Percentiles rank a stretch among this genome's conserved stretches.
Conservation (phyloP, 1,140 invertebrate genomes). For the Drosophila seguyi region DNA sequence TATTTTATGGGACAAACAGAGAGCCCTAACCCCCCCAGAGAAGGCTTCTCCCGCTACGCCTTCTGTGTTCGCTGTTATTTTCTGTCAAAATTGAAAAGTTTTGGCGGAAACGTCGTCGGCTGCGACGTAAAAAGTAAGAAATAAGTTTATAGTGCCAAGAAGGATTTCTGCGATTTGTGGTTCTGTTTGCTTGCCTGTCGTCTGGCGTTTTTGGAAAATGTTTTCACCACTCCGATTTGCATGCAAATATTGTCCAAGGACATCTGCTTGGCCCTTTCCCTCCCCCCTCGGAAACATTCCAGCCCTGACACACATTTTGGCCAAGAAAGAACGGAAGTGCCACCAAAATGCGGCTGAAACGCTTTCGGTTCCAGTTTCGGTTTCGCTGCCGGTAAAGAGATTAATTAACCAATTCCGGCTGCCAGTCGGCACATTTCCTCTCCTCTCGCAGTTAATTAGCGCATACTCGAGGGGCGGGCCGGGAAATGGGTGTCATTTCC, state of each 20-base stretch:
- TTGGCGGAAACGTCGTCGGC: slow-evolving; percentile 11
- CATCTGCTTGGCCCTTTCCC: neutral
- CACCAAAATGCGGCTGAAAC: slow-evolving; percentile 59
- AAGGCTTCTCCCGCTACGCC: neutral
- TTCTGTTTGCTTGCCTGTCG: slow-evolving; percentile 39
- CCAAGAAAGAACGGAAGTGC: slow-evolving; percentile 56
- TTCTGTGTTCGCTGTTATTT: slow-evolving; percentile 17
- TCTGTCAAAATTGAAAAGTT: slow-evolving; percentile 68
- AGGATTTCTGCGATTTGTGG: slow-evolving; percentile 40
- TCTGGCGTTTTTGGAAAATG: slow-evolving; percentile 38
- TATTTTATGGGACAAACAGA: slow-evolving; percentile 70
- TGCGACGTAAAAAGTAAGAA: slow-evolving; percentile 35
- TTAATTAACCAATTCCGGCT: slow-evolving; percentile 79
- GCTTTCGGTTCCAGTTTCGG: slow-evolving; percentile 35
- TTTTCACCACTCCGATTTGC: slow-evolving; percentile 38
- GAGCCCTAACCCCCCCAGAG: slow-evolving; percentile 13
- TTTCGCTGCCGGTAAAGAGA: slow-evolving; percentile 69
- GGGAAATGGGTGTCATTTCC: slow-evolving; percentile 19
- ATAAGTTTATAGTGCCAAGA: slow-evolving; percentile 40
- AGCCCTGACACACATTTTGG: slow-evolving; percentile 68
- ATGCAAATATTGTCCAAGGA: slow-evolving; percentile 62
- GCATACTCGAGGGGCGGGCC: slow-evolving; percentile 9
- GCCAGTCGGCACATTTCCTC: slow-evolving; percentile 76
- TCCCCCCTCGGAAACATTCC: neutral
- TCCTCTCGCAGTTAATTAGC: slow-evolving; percentile 68